These are phyloP conservation scores for Odontophorus gujanensis DNA, from an alignment of 2,113 vertebrate species.

Conservation along the genomic window DNA sequence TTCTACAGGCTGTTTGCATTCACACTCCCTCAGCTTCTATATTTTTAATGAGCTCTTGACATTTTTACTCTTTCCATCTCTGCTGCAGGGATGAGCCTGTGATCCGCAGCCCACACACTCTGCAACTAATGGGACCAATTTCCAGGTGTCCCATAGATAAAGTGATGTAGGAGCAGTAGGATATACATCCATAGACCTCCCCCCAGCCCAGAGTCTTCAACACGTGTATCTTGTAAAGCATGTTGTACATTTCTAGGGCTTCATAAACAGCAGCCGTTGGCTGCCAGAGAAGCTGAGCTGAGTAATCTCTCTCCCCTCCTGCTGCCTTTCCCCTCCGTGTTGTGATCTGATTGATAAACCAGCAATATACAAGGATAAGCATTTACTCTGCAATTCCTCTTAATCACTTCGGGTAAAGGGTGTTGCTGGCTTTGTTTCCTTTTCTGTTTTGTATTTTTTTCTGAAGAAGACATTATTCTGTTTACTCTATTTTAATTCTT, in stretches of 20 bases:
- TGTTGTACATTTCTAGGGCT: not conserved
- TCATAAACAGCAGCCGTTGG: not conserved
- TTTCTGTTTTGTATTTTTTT: not conserved
- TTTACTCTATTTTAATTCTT: not conserved
- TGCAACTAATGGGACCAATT: not conserved
- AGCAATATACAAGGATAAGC: not conserved
- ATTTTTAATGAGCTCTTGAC: conserved; percentile 47
- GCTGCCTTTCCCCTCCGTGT: not conserved
- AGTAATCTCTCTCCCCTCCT: not conserved
- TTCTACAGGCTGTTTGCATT: not conserved
- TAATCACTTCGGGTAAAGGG: accelerated
- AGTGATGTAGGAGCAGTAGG: not conserved
- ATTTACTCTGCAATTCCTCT: not conserved
- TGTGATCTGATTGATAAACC: not conserved
- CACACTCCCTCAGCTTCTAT: conserved; percentile 36
- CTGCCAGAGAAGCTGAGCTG: not conserved
- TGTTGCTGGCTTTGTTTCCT: not conserved
- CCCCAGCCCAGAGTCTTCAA: not conserved
- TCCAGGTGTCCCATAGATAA: conserved; percentile 2
- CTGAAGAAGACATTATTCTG: not conserved
- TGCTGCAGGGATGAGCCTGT: not conserved
- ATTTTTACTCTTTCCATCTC: conserved; percentile 15
- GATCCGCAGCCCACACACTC: not conserved
- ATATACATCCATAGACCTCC: not conserved
- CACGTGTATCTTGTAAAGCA: not conserved